Base-by-base conservation (phyloP, 2,888 invertebrate species). In the Scaeva pyrastri region DNA sequence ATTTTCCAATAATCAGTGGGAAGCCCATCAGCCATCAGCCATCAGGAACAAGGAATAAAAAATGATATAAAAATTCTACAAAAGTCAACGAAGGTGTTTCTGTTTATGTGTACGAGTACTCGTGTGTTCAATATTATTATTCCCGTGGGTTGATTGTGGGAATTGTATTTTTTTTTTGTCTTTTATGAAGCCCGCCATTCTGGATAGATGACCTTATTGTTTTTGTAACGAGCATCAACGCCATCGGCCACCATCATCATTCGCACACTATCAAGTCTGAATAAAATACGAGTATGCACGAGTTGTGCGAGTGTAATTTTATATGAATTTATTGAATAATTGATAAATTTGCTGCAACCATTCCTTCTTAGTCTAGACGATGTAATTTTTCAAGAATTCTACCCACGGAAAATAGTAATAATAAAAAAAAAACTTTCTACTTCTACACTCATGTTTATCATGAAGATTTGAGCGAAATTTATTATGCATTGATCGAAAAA, bases 251-350 rank as follows among this genome's bases (percentile, higher is more conserved):
- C 8, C 31, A 31, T n/a, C n/a, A n/a, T n/a, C n/a, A n/a, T n/a
- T n/a, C n/a, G n/a, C 45, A 45, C 8, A 45, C 0, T 16, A 19
- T 52, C 50, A 52, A 52, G 23, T 12, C 21, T 23, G 12, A 50
- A 50, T 50, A 2, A 26, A 55, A 11, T 16, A 55, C 14, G 3
- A 23, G 21, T 23, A 8, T 26, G 2, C n/a, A 26, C 8, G 14
- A 55, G 8, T n/a, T 23, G 14, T 21, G 14, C 50, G 7, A 52
- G 14, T 21, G 19, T 5, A 2, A 19, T 5, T 11, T 0, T 23
- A 1, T 23, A 52, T 55, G 52, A 1, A 55, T 55, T 55, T 31
- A 55, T 55, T 55, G 31, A 55, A 55, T 55, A 55, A 55, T 55
- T 31, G 26, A 4, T 31, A 55, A 31, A 26, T 55, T 55, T 55